phyloP scores from a whole-genome alignment of 1,140 invertebrate genomes.

The Sarcophaga peregrina region DNA sequence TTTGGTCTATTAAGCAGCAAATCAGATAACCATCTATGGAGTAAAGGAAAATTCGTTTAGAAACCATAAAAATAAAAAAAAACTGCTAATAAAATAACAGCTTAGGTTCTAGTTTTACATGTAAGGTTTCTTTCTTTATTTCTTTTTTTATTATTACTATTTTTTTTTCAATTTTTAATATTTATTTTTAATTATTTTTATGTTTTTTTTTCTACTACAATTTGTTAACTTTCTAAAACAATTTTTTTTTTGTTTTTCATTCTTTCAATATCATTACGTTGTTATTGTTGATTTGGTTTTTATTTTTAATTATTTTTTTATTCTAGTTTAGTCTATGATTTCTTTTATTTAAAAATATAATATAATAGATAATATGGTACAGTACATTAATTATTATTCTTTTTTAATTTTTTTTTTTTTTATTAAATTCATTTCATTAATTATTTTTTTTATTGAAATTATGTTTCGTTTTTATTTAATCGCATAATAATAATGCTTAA shows the following conservation, averaged over 20 bases:
- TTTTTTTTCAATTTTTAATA: background rate
- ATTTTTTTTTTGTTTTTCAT: background rate
- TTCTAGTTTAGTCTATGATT: background rate
- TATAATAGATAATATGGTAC: background rate
- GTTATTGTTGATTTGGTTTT: background rate
- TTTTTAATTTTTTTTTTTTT: no score
- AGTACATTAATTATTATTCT: no score
- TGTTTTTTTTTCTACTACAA: background rate
- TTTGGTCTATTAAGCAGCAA: no score
- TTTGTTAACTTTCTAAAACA: constrained; percentile 22
- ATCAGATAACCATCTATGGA: no score
- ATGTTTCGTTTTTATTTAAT: background rate
- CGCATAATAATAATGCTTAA: background rate
- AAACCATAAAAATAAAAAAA: no score
- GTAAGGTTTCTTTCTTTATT: no score
- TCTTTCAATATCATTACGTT: background rate
- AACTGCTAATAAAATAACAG: no score
- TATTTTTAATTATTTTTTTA: background rate
- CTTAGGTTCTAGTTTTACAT: no score
- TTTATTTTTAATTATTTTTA: background rate
- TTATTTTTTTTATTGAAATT: background rate
- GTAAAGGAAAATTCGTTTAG: no score
- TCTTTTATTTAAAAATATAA: background rate
- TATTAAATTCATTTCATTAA: background rate
- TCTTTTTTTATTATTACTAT: no score